Base-by-base conservation (phyloP, 2,888 invertebrate species). In the Criorhina ranunculi region DNA sequence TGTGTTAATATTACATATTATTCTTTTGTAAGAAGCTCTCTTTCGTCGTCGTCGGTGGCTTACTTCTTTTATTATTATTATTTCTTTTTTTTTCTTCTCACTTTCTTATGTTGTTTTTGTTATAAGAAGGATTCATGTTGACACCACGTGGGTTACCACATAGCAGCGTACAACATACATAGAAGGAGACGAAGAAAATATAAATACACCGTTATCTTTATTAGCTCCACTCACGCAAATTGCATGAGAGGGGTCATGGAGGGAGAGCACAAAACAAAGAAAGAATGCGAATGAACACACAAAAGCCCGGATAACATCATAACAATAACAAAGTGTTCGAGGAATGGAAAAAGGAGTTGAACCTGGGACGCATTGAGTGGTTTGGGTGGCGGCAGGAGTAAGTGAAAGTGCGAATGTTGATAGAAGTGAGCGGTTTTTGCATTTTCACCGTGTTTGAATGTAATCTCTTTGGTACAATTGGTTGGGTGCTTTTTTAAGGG, bases 221-320 rank as follows among this genome's bases (percentile, higher is more conserved):
- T 86, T 86, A 72, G 86, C 77, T 86, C 76, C 86, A 86, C 86
- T 86, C 86, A 86, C 86, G 86, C 86, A 81, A 73, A 77, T 81
- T 81, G 77, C 72, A 86, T 76, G 81, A 69, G 75, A 59, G 80
- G 80, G 83, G 69, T 57, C 80, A 66, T 70, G 80, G 70, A 60
- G 70, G 44, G 44, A 53, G 24, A 53, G 24, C 31, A 46, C 29
- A 59, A 83, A 69, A 46, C 42, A 72, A 77, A 82, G n/a, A 70
- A 75, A 66, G 57, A 80, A 80, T 76, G 53, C 75, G 80, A 85
- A 85, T 75, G 60, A 80, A 80, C 70, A 79, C 80, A 79, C 75
- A 80, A 80, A 79, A 73, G 66, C 80, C 70, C 29, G 70, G 80
- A 85, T 85, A 85, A 85, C 85, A 80, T 85, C 80, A 85, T 66